phyloP scores from a whole-genome alignment of 23 tunicate species.

The Halocynthia roretzi region DNA sequence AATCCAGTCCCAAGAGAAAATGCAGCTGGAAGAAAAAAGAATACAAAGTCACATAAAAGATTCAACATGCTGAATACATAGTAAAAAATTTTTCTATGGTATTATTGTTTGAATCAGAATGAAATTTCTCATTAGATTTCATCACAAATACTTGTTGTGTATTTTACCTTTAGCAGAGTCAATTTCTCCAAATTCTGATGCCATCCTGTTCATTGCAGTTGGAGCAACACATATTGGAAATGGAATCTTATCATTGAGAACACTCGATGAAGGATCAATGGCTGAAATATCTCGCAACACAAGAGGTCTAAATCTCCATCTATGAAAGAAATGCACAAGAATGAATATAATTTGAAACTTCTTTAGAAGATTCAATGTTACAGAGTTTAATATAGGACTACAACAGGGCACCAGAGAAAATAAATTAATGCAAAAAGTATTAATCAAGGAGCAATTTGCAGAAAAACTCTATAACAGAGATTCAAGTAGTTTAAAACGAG shows the following conservation, averaged over 20 bases:
- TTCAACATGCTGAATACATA: not conserved
- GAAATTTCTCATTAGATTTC: no score
- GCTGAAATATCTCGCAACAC: constrained; percentile 58
- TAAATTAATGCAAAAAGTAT: no score
- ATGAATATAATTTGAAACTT: no score
- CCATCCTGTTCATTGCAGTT: constrained; percentile 80
- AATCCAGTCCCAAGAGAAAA: constrained; percentile 32
- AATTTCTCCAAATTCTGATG: constrained; percentile 50
- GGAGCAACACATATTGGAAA: constrained; percentile 76
- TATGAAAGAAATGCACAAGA: not conserved
- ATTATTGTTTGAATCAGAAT: not conserved
- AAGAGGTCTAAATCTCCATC: constrained; percentile 48
- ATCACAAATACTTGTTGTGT: not conserved
- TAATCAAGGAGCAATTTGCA: no score
- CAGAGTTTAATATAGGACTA: no score
- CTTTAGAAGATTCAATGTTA: no score
- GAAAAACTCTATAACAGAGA: no score
- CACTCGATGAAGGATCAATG: constrained; percentile 35
- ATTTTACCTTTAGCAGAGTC: constrained; percentile 45
- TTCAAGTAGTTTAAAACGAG: no score
- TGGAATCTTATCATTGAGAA: constrained; percentile 36
- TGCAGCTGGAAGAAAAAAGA: constrained; percentile 32
- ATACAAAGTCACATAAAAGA: not conserved
- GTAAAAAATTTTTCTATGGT: not conserved
- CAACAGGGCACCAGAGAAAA: no score